These are phyloP conservation scores for Acrobeloides nanus DNA, from an alignment of 2,888 invertebrate genomes.

Conservation along the genomic window DNA sequence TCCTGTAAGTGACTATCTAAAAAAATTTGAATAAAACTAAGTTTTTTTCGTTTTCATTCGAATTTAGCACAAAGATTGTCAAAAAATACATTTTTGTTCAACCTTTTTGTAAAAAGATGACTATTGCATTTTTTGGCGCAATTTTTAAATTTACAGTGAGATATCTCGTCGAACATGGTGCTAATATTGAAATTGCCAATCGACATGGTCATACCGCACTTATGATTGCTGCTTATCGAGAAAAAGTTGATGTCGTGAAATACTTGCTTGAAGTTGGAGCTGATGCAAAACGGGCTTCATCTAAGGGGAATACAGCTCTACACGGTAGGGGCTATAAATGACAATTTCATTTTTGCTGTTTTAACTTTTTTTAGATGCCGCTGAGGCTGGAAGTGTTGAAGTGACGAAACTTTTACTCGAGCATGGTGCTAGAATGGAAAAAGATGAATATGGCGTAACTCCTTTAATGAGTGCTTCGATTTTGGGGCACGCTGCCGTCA, in stretches of 20 bases:
- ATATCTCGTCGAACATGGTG: slow-evolving; percentile 80
- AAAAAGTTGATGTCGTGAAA: slow-evolving; percentile 80
- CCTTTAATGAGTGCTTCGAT: slow-evolving; percentile 82
- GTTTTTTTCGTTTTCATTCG: slow-evolving; percentile 5
- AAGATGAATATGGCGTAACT: slow-evolving; percentile 68
- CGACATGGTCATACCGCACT: slow-evolving; percentile 79
- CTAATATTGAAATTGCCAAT: slow-evolving; percentile 92
- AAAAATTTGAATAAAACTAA: too few species aligned
- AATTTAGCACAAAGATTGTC: too few species aligned
- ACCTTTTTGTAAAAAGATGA: background rate
- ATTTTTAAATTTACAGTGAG: slow-evolving; percentile 59
- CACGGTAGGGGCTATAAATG: too few species aligned
- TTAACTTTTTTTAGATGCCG: slow-evolving; percentile 64
- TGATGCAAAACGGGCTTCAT: slow-evolving; percentile 76
- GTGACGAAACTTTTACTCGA: slow-evolving; percentile 80
- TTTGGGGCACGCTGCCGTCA: slow-evolving; percentile 60
- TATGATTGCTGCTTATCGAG: slow-evolving; percentile 96
- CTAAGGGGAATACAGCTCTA: slow-evolving; percentile 56
- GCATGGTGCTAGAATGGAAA: slow-evolving; percentile 82
- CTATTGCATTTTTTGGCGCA: background rate
- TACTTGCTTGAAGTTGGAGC: slow-evolving; percentile 78
- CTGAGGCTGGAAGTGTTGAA: slow-evolving; percentile 85
- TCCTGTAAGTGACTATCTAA: too few species aligned
- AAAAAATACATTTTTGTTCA: too few species aligned
- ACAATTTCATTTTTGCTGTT: background rate